These are phyloP conservation scores for Drosophila lacteicornis DNA, from an alignment of 1,140 invertebrate genomes.

Conservation along the genomic window DNA sequence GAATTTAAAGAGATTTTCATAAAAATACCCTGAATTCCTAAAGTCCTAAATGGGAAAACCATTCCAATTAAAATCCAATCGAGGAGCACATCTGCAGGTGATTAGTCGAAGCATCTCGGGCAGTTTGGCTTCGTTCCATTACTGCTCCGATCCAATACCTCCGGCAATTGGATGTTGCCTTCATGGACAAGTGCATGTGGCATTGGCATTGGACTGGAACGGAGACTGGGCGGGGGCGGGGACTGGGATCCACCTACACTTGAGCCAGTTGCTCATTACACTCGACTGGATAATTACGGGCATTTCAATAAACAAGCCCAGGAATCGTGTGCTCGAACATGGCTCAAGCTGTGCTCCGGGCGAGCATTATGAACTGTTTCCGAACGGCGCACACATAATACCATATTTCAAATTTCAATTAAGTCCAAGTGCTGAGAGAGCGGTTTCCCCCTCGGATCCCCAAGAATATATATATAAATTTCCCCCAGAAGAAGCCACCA, in stretches of 20 bases:
- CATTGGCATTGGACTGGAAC: conserved; percentile 39
- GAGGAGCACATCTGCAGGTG: conserved; percentile 63
- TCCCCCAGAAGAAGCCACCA: conserved; percentile 30
- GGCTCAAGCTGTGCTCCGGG: conserved; percentile 40
- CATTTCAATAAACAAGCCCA: conserved; percentile 77
- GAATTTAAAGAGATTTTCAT: no score
- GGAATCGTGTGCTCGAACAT: conserved; percentile 55
- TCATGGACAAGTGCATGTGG: conserved; percentile 60
- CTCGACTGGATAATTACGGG: conserved; percentile 72
- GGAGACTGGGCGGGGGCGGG: conserved; percentile 7
- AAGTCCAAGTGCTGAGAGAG: conserved; percentile 84
- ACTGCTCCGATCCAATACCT: conserved; percentile 6
- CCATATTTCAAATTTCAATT: conserved; percentile 84
- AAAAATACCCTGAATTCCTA: neutral
- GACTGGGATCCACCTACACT: conserved; percentile 46
- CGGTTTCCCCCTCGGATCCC: conserved; percentile 5
- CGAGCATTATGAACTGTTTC: conserved; percentile 77
- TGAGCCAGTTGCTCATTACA: conserved; percentile 80
- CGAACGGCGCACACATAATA: conserved; percentile 81
- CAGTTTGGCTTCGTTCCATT: conserved; percentile 25
- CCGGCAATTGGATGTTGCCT: conserved; percentile 36
- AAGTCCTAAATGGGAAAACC: neutral
- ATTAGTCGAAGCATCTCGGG: conserved; percentile 40
- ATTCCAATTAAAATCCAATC: conserved; percentile 61
- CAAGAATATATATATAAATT: neutral